A percentile compares a stretch with the other conserved stretches of the same genome.
These are phyloP conservation scores for Pachycephus smyrnensis DNA, from an alignment of 2,888 invertebrate species.

Conservation along the genomic window DNA sequence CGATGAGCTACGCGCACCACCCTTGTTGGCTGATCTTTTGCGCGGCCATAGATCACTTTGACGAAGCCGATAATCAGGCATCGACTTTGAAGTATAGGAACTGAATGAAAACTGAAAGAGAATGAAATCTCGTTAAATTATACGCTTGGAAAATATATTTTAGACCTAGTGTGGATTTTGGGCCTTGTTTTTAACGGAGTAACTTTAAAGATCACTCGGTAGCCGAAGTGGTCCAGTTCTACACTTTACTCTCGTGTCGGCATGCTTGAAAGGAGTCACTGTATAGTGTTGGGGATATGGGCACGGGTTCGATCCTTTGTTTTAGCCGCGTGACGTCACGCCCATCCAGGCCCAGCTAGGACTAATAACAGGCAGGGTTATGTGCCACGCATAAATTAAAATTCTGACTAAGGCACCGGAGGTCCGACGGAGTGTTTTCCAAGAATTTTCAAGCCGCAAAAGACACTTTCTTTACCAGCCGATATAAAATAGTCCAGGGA, in stretches of 20 bases:
- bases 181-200: neutral
- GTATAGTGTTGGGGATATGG: constrained; percentile 37
- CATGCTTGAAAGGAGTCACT: constrained; percentile 50
- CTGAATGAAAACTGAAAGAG: neutral
- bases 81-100: neutral
- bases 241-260: constrained; percentile 35
- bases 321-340: constrained; percentile 64
- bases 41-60: neutral
- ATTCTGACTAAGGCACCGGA: constrained; percentile 19
- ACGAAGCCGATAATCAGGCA: neutral
- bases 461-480: neutral
- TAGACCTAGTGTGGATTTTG: neutral
- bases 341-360: constrained; percentile 51
- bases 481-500: neutral
- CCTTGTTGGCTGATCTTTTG: neutral
- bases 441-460: constrained; percentile 31
- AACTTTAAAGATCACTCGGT: neutral
- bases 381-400: constrained; percentile 63
- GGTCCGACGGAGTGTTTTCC: constrained; percentile 28
- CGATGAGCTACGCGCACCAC: neutral
- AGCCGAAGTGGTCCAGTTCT: neutral
- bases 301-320: constrained; percentile 58
- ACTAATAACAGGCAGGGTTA: constrained; percentile 61
- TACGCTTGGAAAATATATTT: neutral
- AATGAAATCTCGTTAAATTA: neutral